A percentile compares a stretch with the other conserved stretches of the same genome.
Evolutionary conservation across 2,797 vertebrate species (phyloP).

Genomic region (Triplophysa bombifrons): DNA sequence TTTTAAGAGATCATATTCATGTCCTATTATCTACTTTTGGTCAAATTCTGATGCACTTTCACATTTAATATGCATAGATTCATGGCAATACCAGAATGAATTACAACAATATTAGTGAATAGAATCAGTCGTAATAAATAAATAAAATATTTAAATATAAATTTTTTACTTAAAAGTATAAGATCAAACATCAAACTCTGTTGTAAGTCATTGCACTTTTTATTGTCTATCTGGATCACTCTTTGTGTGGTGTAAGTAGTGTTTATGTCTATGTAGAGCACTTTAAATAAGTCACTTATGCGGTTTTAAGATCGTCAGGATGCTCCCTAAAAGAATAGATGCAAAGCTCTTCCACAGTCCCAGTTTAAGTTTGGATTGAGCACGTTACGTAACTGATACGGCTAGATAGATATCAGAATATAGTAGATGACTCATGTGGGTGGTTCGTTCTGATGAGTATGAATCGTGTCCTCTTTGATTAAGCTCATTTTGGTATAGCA

Average conservation of each 20-base stretch:
- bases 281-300: not conserved
- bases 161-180: no score
- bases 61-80: not conserved
- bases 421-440: slow-evolving; percentile 10
- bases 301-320: not conserved
- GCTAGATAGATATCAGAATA: slow-evolving; percentile 3
- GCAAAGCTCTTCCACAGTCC: not conserved
- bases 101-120: not conserved
- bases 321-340: not conserved
- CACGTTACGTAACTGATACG: not conserved
- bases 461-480: slow-evolving; percentile 26
- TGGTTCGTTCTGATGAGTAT: slow-evolving; percentile 23
- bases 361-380: not conserved
- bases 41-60: not conserved
- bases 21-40: not conserved
- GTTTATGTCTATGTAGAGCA: not conserved
- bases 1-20: not conserved
- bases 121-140: not conserved
- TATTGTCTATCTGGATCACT: no score
- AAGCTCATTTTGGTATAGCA: slow-evolving; percentile 9
- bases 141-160: no score
- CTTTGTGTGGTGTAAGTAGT: no score
- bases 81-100: not conserved
- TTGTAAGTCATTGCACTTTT: no score
- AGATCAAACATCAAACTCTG: no score